Conservation (phyloP, 2,888 invertebrate species). For the Leptarthrus brevirostris region DNA sequence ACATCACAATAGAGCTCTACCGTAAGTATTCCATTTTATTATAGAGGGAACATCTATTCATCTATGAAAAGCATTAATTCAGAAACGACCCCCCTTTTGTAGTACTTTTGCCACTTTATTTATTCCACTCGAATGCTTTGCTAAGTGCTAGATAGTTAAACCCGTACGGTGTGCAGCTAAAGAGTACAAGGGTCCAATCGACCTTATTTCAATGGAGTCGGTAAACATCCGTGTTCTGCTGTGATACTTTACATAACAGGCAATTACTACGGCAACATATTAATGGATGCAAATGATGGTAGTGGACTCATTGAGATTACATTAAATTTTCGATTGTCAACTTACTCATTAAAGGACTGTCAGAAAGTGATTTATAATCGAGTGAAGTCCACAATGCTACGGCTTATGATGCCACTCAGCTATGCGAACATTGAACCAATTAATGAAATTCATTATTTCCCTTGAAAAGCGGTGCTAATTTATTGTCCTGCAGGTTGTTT, state of each 20-base stretch:
- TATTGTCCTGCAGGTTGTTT: neutral
- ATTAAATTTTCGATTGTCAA: neutral
- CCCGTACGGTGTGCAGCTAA: too few species aligned
- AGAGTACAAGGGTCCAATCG: too few species aligned
- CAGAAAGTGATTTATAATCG: slow-evolving; percentile 12
- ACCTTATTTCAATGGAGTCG: too few species aligned
- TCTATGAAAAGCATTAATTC: too few species aligned
- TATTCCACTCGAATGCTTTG: too few species aligned
- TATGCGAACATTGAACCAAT: neutral
- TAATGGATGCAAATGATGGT: neutral
- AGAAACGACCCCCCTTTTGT: too few species aligned
- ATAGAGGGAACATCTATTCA: neutral
- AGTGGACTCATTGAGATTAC: neutral
- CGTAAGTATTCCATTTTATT: slow-evolving; percentile 71
- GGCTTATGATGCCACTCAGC: neutral
- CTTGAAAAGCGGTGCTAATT: neutral
- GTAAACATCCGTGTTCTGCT: too few species aligned
- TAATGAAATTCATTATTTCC: neutral
- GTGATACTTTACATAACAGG: neutral
- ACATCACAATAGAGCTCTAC: slow-evolving; percentile 80
- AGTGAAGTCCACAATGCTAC: neutral
- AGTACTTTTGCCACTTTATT: too few species aligned
- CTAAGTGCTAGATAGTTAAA: too few species aligned
- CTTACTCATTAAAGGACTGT: neutral
- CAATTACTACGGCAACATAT: neutral